Base-by-base conservation (phyloP, 2,113 vertebrate genomes). In the Montifringilla adamsi region DNA sequence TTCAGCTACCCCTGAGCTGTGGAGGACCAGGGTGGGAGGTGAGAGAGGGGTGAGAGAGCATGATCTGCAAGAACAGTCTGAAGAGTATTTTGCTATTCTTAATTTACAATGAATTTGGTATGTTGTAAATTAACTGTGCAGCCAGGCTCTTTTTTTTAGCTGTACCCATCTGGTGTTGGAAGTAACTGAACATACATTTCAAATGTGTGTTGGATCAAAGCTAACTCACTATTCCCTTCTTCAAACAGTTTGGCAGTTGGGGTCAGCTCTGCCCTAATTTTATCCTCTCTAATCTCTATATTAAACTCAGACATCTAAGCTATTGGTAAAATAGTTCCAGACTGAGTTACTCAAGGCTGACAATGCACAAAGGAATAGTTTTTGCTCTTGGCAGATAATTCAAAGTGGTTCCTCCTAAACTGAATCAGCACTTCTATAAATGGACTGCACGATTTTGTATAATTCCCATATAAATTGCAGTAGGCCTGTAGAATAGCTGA, bases 201-300 rank as follows among this genome's bases (percentile, higher is more conserved):
- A 74, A 44, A 62, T 67, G 33, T 94, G 39, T 52, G 41, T 75
- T 87, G 74, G 68, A 93, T 97, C 84, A 95, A 95, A 95, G 89
- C 78, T 85, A 83, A 58, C 41, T 85, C 59, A 39, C 37, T 13
- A 3, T 79, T 93, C 74, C 13, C 9, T 56, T 84, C 78, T 95
- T 94, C 84, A 95, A 84, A 87, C 53, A 76, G 74, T 84, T 95
- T 72, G 70, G 50, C 60, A 63, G 24, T 3, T 72, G 41, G 19
- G 59, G 26, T 84, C 78, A 89, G 23, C 50, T 89, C 67, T 94
- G 41, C 81, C 67, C 58, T 87, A 55, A 63, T 41, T 84, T 93
- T 66, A 55, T 49, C 23, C 58, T 84, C 74, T 87, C 55, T 90
- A n/a, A 87, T 83, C 31, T 94, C 50, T 58, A 0, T 58, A 55